Base-by-base conservation (phyloP, 2,888 invertebrate species). In the Chesias legatella region DNA sequence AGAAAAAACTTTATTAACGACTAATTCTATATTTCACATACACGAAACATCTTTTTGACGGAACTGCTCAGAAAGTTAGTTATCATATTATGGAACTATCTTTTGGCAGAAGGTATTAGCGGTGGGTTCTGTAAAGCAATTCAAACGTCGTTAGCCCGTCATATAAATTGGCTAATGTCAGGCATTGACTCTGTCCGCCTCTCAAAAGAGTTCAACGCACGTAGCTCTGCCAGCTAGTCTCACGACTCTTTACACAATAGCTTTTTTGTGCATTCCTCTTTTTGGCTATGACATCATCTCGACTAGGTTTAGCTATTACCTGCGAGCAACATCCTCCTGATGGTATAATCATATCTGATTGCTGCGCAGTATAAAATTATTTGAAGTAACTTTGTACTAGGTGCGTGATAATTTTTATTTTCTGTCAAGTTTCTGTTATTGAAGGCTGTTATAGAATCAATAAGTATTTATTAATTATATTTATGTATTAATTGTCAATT, bases 181-280 rank as follows among this genome's bases (percentile, higher is more conserved):
- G 77, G 50, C 78, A 69, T 73, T 78, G 77, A 76, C 78, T 82
- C 63, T 65, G 63, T 63, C 65, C 63, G 72, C 62, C 75, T 67
- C 71, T 76, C 74, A 66, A 78, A 77, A 78, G 84, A 81, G 86
- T 85, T 88, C 86, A 88, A 85, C 79, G 86, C 73, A 77, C 86
- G 80, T 79, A 65, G 70, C 67, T 65, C 64, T 59, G 69, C 73
- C 66, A 75, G 75, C 78, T 71, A 73, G 78, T 79, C 78, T 75
- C 84, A 84, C 84, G 81, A 82, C 71, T 79, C 73, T 76, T 66
- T 73, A 78, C 76, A 86, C 86, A 88, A 88, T 84, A 66, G 79
- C 66, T 77, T 88, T 86, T 88, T 86, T 86, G 79, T 84, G 74
- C 72, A 76, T 67, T 67, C 73, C 77, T 68, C 62, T 60, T 80